Conservation (phyloP, 2,797 vertebrate genomes). For the Squalus acanthias region DNA sequence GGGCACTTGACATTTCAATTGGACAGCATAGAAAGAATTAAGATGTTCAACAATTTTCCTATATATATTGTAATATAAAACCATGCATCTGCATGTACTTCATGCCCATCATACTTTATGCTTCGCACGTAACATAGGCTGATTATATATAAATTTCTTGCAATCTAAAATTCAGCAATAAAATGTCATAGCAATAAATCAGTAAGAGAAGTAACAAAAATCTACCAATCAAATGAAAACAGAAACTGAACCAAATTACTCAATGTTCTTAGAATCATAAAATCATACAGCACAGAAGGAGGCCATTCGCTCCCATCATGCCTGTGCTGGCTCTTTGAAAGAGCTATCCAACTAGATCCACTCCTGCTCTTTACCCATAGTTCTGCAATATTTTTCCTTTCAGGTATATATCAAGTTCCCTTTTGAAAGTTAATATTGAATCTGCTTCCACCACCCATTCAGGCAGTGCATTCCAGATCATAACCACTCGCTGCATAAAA, state of each 20-base stretch:
- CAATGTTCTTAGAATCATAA: not conserved
- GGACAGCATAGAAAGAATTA: not conserved
- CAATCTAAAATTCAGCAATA: not conserved
- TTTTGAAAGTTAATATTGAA: not conserved
- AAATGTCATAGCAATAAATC: not conserved
- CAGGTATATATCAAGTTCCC: not conserved
- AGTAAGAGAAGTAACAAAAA: not conserved
- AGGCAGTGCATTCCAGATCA: not conserved
- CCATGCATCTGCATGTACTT: not conserved
- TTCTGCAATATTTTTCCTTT: not conserved
- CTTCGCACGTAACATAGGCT: not conserved
- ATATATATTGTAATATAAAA: not conserved
- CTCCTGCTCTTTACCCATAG: not conserved
- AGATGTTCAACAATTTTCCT: not conserved
- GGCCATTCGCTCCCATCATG: not conserved
- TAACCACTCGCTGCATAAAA: not conserved
- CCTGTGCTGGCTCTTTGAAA: not conserved
- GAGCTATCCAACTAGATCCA: not conserved
- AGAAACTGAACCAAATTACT: not conserved
- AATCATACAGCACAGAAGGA: not conserved
- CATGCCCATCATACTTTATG: not conserved
- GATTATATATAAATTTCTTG: not conserved
- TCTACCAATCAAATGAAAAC: not conserved
- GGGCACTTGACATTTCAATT: conserved; percentile 30
- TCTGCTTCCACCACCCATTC: too few species aligned